A percentile compares a stretch with the other conserved stretches of the same genome.
phyloP scores from a whole-genome alignment of 2,888 invertebrate species.

The Drosophila helvetica region DNA sequence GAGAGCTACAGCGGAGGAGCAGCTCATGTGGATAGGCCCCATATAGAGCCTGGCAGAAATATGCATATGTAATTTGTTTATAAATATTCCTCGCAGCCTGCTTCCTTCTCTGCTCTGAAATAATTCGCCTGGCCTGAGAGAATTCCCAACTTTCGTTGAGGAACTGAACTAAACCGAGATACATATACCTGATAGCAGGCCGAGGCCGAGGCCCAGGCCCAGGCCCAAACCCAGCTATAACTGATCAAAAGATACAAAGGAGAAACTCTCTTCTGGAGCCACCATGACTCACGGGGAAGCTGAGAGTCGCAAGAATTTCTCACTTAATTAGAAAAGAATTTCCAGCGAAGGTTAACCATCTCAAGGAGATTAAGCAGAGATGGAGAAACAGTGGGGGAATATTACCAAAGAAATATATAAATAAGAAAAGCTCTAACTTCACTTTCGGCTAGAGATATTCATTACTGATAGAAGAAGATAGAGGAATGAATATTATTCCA shows the following conservation, averaged over 20 bases:
- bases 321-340: conserved; percentile 44
- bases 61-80: conserved; percentile 71
- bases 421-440: not conserved
- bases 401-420: conserved; percentile 7
- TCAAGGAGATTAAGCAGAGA: conserved; percentile 1
- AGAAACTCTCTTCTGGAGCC: conserved; percentile 21
- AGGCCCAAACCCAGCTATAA: not conserved
- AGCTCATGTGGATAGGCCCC: conserved; percentile 43
- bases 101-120: conserved; percentile 9
- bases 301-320: conserved; percentile 15
- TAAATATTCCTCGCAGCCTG: conserved; percentile 48
- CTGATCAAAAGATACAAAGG: conserved; percentile 15
- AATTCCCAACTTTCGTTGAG: conserved; percentile 16
- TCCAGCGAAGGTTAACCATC: conserved; percentile 17
- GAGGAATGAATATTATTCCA: not conserved
- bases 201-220: not conserved
- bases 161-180: conserved; percentile 39
- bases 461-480: too few species aligned
- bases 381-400: not conserved
- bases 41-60: conserved; percentile 56
- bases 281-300: conserved; percentile 21
- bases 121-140: not conserved
- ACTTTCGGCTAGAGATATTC: too few species aligned
- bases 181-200: conserved; percentile 13
- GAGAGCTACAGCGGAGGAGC: conserved; percentile 8